phyloP scores from a whole-genome alignment of 1,140 invertebrate species.

The Cardiocondyla obscurior region DNA sequence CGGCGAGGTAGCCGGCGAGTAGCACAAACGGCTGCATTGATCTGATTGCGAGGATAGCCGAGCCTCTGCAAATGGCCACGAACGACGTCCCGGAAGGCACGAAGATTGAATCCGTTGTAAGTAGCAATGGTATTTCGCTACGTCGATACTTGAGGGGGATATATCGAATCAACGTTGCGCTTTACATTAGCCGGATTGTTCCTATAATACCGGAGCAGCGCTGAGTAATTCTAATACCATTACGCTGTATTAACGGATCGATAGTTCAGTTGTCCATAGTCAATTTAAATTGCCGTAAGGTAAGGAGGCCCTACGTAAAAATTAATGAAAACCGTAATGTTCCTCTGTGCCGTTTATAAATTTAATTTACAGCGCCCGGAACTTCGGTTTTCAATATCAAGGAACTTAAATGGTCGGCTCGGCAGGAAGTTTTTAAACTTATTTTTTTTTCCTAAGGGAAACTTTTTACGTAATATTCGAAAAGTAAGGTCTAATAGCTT shows the following conservation, averaged over 20 bases:
- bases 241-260: not conserved
- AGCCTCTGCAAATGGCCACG: conserved; percentile 50
- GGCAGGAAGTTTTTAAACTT: not conserved
- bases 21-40: conserved; percentile 75
- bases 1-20: conserved; percentile 68
- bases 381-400: conserved; percentile 31
- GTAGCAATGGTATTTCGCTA: conserved; percentile 15
- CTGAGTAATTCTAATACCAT: not conserved
- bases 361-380: not conserved
- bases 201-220: not conserved
- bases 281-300: conserved; percentile 7
- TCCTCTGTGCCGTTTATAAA: not conserved
- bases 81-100: not conserved
- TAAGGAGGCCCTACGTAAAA: not conserved
- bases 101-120: conserved; percentile 37
- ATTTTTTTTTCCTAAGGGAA: not conserved
- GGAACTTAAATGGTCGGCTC: not conserved
- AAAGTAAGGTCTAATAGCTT: not conserved
- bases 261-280: not conserved
- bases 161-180: not conserved
- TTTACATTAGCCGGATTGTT: not conserved
- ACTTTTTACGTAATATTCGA: not conserved
- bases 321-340: conserved; percentile 24
- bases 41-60: conserved; percentile 65
- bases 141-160: not conserved